Base-by-base conservation (phyloP, 2,888 invertebrate species). In the Chrysina gloriosa region DNA sequence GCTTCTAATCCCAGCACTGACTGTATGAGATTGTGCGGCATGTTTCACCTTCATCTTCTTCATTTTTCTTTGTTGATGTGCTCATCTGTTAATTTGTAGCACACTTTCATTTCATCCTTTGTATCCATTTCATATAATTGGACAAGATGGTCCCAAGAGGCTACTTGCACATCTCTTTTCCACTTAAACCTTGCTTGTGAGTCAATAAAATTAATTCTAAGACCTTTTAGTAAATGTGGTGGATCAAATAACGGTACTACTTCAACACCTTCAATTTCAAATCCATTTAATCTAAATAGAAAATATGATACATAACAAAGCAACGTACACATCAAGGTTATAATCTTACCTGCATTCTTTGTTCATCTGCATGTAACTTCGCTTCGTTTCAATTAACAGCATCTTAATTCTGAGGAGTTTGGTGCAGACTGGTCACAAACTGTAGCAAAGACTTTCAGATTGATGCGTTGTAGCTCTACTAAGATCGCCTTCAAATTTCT, bases 61-160 rank as follows among this genome's bases (percentile, higher is more conserved):
- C 5, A 69, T 29, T n/a, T 69, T 1, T 69, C 63, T 48, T 27
- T 61, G 31, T 69, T 63, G 7, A 69, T 42, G 29, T 67, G 67
- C 5, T 11, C 9, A 31, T 65, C 61, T 7, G 67, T 64, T 19
- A 67, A 19, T 50, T 65, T 58, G 19, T 50, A 31, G 2, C 29
- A 29, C 11, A 56, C 42, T 16, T n/a, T 29, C 7, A 25, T 16
- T 27, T 70, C 64, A 11, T 45, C 45, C 19, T 47, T 47, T 3
- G n/a, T 47, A 36, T 68, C 64, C 14, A 65, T 25, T 9, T 52
- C 25, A 64, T 68, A 68, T 21, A 68, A 29, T 19, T 64, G 16
- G n/a, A 23, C 27, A 29, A 68, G 25, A 39, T 64, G 64, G 7
- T 48, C 1, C 42, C 67, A 67, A n/a, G 19, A 36, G 39, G 64